Conservation (phyloP, 1,140 invertebrate species). For the Drosophila pseudoananassae region DNA sequence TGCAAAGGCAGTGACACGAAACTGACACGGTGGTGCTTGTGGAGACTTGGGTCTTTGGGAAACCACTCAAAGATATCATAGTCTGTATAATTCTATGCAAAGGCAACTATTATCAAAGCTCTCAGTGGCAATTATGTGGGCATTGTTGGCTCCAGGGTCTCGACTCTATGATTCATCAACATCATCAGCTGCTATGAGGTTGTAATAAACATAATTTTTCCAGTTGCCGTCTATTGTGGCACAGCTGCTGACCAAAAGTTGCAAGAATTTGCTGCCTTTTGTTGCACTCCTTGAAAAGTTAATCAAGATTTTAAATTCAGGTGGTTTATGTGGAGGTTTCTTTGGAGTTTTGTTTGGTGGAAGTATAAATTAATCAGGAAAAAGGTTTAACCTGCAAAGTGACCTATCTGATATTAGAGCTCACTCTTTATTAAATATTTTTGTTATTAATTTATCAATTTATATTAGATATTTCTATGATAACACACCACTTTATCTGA, state of each 20-base stretch:
- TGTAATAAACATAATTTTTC: constrained; percentile 48
- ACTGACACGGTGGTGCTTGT: constrained; percentile 16
- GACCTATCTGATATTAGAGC: too few species aligned
- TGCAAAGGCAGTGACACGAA: constrained; percentile 31
- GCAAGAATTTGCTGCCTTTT: constrained; percentile 29
- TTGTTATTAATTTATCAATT: too few species aligned
- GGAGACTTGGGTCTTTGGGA: not conserved
- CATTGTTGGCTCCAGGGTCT: constrained; percentile 41
- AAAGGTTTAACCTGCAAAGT: not conserved
- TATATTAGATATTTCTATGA: not conserved
- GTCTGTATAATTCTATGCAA: constrained; percentile 19
- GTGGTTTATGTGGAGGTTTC: not conserved
- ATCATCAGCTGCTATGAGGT: constrained; percentile 37
- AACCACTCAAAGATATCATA: constrained; percentile 44
- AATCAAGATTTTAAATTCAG: constrained; percentile 40
- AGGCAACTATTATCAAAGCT: constrained; percentile 54
- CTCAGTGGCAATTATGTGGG: constrained; percentile 59
- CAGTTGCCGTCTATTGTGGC: constrained; percentile 32
- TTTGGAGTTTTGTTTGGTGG: not conserved
- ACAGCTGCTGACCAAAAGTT: constrained; percentile 30
- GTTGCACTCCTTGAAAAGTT: constrained; percentile 47
- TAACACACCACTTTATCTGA: constrained; percentile 3
- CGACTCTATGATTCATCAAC: constrained; percentile 56
- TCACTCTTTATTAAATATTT: too few species aligned
- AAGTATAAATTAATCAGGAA: not conserved